Conservation (phyloP, 1,140 invertebrate genomes). For the Diorhabda carinulata region DNA sequence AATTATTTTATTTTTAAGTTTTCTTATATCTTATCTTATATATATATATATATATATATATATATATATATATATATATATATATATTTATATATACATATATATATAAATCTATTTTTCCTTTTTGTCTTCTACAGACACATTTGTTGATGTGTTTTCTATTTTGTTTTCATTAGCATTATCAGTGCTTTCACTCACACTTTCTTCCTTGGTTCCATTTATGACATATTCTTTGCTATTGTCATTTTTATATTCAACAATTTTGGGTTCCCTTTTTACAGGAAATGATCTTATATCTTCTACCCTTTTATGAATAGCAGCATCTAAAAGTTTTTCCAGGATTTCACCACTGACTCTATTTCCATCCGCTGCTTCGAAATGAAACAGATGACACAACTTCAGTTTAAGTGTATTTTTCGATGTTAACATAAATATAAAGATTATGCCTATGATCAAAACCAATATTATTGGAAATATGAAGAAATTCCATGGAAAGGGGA, state of each 20-base stretch:
- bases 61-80: no score
- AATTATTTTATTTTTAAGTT: no score
- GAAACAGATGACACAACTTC: conserved; percentile 22
- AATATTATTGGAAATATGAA: conserved; percentile 27
- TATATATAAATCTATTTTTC: no score
- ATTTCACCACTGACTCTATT: background rate
- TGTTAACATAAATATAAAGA: conserved; percentile 12
- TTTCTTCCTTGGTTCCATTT: no score
- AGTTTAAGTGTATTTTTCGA: conserved; percentile 21
- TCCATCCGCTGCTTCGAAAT: conserved; percentile 14
- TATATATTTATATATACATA: no score
- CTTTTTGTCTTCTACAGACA: no score
- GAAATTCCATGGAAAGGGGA: conserved; percentile 25
- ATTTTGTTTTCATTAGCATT: no score
- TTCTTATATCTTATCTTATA: no score
- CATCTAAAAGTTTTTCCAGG: conserved; percentile 16
- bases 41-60: no score
- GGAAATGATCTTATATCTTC: conserved; percentile 9
- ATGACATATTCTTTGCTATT: background rate
- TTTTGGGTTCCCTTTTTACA: background rate
- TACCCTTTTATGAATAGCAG: conserved; percentile 19
- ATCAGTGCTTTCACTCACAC: no score
- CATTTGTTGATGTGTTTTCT: no score
- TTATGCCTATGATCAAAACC: conserved; percentile 20
- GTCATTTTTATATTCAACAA: background rate